Evolutionary conservation across 2,888 invertebrate genomes (phyloP).

Genomic region (Sinopyrophorus schimmeli): DNA sequence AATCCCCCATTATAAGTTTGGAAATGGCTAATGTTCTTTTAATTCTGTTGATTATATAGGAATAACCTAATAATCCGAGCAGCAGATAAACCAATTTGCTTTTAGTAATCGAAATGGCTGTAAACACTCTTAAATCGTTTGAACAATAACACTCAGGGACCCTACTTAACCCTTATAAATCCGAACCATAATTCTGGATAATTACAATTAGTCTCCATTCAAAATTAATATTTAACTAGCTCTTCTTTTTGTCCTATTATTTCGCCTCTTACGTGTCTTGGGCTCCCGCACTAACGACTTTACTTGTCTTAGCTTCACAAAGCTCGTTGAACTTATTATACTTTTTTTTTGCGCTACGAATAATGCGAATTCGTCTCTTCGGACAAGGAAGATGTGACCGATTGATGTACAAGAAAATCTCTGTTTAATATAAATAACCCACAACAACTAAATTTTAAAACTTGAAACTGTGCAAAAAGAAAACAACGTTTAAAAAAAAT

Average conservation of each 20-base stretch:
- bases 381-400: too few relatives aligned
- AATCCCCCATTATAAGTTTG: background rate
- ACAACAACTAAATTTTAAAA: too few relatives aligned
- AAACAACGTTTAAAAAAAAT: too few relatives aligned
- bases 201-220: constrained; percentile 30
- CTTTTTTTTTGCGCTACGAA: too few relatives aligned
- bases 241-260: constrained; percentile 18
- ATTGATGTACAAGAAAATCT: too few relatives aligned
- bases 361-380: too few relatives aligned
- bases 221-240: constrained; percentile 24
- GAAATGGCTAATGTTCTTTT: constrained; percentile 5
- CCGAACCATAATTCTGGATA: constrained; percentile 29
- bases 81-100: constrained; percentile 14
- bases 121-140: constrained; percentile 26
- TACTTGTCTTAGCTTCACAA: too few relatives aligned
- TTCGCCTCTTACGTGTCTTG: constrained; percentile 11
- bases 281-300: constrained; percentile 9
- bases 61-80: constrained; percentile 9
- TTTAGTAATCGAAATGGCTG: constrained; percentile 18
- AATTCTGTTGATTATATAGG: constrained; percentile 9
- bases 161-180: constrained; percentile 29
- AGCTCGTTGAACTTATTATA: too few relatives aligned
- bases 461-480: too few relatives aligned
- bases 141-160: constrained; percentile 23
- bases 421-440: too few relatives aligned